Conservation (phyloP, 2,888 invertebrate genomes). For the Mamestra brassicae region DNA sequence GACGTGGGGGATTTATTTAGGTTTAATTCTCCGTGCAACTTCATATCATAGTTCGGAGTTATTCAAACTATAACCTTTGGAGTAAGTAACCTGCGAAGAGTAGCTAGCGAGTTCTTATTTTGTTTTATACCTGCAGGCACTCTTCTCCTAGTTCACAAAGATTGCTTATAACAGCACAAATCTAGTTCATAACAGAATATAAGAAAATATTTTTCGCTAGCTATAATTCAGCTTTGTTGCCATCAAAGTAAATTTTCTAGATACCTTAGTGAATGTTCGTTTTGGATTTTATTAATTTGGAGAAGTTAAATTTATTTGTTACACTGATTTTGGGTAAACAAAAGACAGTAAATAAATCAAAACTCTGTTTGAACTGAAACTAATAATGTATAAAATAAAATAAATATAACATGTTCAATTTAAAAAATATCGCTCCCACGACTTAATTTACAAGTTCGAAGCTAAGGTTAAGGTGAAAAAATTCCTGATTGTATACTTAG, state of each 20-base stretch:
- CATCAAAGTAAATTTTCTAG: slow-evolving; percentile 4
- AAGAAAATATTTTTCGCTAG: slow-evolving; percentile 15
- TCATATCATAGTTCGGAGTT: slow-evolving; percentile 42
- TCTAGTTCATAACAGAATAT: slow-evolving; percentile 18
- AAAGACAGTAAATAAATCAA: neutral
- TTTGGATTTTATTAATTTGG: slow-evolving; percentile 2
- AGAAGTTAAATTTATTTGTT: neutral
- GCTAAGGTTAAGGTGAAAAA: slow-evolving; percentile 17
- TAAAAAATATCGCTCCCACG: neutral
- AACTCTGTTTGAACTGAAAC: neutral
- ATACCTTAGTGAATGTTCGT: neutral
- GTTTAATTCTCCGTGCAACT: slow-evolving; percentile 34
- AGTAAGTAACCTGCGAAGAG: slow-evolving; percentile 24
- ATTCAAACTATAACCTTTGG: slow-evolving; percentile 46
- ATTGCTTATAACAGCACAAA: slow-evolving; percentile 22
- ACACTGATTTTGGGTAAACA: neutral
- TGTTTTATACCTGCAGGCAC: slow-evolving; percentile 54
- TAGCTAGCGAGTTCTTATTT: slow-evolving; percentile 42
- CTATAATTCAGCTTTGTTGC: neutral
- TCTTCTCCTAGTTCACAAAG: slow-evolving; percentile 31
- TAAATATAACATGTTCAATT: neutral
- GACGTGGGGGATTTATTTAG: slow-evolving; percentile 24
- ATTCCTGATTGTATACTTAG: slow-evolving; percentile 1
- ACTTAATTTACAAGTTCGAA: slow-evolving; percentile 11
- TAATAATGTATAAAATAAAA: neutral